Evolutionary conservation across 2,888 invertebrate genomes (phyloP).

Genomic region (Callinectes sapidus): DNA sequence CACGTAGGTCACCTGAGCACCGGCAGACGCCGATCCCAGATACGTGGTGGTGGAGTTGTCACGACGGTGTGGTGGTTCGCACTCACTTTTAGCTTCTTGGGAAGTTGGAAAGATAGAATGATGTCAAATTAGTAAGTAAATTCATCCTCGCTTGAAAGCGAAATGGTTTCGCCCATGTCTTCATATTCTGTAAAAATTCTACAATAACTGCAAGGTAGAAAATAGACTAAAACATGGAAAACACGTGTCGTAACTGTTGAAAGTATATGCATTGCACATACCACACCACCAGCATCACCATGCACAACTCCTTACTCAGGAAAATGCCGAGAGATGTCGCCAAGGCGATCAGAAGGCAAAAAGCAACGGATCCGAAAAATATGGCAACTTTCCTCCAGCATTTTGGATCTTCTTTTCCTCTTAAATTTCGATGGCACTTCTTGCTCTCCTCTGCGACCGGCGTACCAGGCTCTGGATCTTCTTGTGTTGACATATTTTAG

Average conservation of each 20-base stretch:
- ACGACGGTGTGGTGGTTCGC: not conserved
- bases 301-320: slow-evolving; percentile 23
- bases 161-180: not conserved
- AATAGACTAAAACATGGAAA: not conserved
- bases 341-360: slow-evolving; percentile 34
- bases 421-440: not conserved
- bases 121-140: not conserved
- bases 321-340: slow-evolving; percentile 40
- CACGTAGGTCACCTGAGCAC: slow-evolving; percentile 30
- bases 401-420: not conserved
- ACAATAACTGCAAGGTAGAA: not conserved
- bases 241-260: not conserved
- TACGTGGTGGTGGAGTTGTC: slow-evolving; percentile 37
- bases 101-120: not conserved
- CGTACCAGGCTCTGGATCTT: not conserved
- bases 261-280: not conserved
- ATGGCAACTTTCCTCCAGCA: not conserved
- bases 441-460: not conserved
- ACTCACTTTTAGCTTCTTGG: not conserved
- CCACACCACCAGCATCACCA: not conserved
- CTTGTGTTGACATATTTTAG: not conserved
- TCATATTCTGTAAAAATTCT: not conserved
- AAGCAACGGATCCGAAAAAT: not conserved
- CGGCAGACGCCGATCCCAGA: slow-evolving; percentile 36
- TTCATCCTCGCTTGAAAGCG: not conserved